Base-by-base conservation (phyloP, 2,888 invertebrate genomes). In the Poecilus cupreus region DNA sequence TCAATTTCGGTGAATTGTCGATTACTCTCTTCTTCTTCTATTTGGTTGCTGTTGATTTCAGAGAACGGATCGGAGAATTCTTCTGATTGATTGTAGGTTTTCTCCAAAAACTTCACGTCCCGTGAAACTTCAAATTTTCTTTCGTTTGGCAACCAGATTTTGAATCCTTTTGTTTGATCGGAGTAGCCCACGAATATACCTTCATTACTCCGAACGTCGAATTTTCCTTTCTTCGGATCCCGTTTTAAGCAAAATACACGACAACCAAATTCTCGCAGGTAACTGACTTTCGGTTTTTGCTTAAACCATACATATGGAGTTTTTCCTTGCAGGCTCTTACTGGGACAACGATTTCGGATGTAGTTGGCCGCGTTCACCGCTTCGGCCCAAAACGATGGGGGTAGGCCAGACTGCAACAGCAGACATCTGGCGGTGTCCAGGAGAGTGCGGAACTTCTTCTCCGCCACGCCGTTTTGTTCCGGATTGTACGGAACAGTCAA, bases 381-480 rank as follows among this genome's bases (percentile, higher is more conserved):
- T 74, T 88, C 87, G 3, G 84, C 84, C 87, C 86, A 87, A 46
- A 86, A 83, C 39, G 49, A 79, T 8, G 82, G 43, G 11, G 83
- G 82, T 11, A 86, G 64, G n/a, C 82, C 81, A 4, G 84, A 82
- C 13, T 86, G 82, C 0, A 83, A 22, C n/a, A 88, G 49, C 72
- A 87, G 83, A 16, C 84, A 83, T 51, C 86, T 82, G 0, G 85
- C 85, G 18, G 82, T 83, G 20, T 87, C 85, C 46, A 86, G 83
- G 0, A 87, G 80, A 2, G 86, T 87, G 0, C 85, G 77, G 37
- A 87, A 87, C 49, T 85, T 85, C 10, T 86, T 39, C 75, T 88
- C 88, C 0, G 87, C 85, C 0, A 84, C 80, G 1, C 87, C 87
- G 82, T 88, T 88, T 64, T 86, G 85, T 70, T 87, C 83, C 0